phyloP scores from a whole-genome alignment of 2,888 invertebrate genomes.

The Proisotoma minuta region DNA sequence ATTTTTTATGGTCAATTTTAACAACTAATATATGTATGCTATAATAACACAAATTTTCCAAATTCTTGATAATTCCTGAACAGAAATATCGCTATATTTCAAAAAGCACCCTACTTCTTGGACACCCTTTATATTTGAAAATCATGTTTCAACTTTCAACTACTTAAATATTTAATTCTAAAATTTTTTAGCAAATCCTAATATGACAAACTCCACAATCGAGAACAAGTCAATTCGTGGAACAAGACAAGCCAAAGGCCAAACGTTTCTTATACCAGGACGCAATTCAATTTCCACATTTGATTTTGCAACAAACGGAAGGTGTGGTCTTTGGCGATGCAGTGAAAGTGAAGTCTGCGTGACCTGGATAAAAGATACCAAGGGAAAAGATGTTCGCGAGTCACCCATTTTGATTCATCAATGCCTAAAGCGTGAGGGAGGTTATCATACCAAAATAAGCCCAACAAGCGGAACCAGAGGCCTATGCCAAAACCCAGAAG shows the following conservation, averaged over 20 bases:
- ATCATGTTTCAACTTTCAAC: background rate
- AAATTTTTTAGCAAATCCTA: background rate
- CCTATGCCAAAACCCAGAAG: conserved; percentile 20
- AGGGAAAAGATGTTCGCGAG: conserved; percentile 6
- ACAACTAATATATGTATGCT: too few species aligned
- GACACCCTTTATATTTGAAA: too few species aligned
- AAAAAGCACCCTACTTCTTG: background rate
- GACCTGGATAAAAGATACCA: conserved; percentile 30
- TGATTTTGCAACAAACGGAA: background rate
- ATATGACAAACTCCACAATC: background rate
- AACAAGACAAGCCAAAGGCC: background rate
- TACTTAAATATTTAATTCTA: background rate
- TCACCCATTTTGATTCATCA: conserved; percentile 26
- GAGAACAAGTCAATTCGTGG: background rate
- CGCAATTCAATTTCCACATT: background rate
- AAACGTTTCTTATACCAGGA: background rate
- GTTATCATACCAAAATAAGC: conserved; percentile 24
- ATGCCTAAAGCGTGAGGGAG: conserved; percentile 25
- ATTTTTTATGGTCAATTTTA: too few species aligned
- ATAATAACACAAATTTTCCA: too few species aligned
- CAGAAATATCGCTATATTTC: background rate
- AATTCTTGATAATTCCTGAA: background rate
- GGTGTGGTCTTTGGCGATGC: conserved; percentile 29
- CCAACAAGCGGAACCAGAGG: conserved; percentile 20
- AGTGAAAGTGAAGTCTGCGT: conserved; percentile 22